Evolutionary conservation across 2,888 invertebrate genomes (phyloP), one percentile per base, ranked within the genome.

Genomic region (Hybos culiciformis): DNA sequence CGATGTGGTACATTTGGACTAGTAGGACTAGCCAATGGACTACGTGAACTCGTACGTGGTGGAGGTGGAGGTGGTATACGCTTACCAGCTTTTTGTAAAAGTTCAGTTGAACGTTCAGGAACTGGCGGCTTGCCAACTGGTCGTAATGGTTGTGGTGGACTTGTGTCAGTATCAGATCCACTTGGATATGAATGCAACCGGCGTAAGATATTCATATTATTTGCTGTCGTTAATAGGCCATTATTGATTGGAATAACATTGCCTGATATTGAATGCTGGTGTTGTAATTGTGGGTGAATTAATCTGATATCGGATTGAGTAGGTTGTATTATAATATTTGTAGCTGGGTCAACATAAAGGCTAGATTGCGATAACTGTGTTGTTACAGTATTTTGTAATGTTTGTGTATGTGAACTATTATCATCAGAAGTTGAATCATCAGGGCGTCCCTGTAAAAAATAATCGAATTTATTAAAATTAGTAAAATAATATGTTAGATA

Each of bases 1-100:
- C 72, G 68, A 19, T 76, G 74, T 3, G 81, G 78, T 44, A 78
- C 65, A 55, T 76, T 73, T 18, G 82, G 78, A 50, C 81, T 78
- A 34, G 86, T 81, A 17, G 90, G 88, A 38, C 87, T 87, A 19
- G 86, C 83, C 54, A 88, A 69, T 2, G 90, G 90, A 15, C 88
- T 87, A 57, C 86, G 81, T 39, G 87, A 87, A 53, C 86, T 85
- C 52, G 88, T 88, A 51, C 90, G 75, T n/a, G 90, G 90, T 21
- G 90, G 90, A 23, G 91, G 86, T n/a, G 86, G 90, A 15, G 90
- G 91, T 7, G 90, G 90, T 36, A 85, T 79, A 42, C 85, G 75
- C 45, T 78, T 76, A 14, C 74, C 74, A 36, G 80, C 77, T 60
- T 83, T 68, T 45, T 81, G 80, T 45, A 83, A 70, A 46, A 85